phyloP scores from a whole-genome alignment of 1,140 invertebrate species.

The Drosophila kikkawai region DNA sequence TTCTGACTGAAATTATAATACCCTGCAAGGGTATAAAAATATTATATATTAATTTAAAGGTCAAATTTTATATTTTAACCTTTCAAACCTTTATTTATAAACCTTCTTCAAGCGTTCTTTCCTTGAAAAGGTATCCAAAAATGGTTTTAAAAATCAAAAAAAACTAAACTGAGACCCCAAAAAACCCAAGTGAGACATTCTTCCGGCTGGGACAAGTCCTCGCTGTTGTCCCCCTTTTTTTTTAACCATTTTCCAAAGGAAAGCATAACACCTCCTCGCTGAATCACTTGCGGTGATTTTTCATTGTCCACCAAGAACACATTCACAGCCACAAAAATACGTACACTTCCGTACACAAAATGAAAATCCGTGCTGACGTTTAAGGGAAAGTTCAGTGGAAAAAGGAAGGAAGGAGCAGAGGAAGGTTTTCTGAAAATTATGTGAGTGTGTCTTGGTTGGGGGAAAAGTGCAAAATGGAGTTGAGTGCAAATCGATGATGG shows the following conservation, averaged over 20 bases:
- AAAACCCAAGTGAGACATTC: slow-evolving; percentile 73
- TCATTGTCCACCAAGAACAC: slow-evolving; percentile 75
- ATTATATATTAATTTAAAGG: neutral
- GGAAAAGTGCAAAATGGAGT: slow-evolving; percentile 80
- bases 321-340: slow-evolving; percentile 59
- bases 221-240: neutral
- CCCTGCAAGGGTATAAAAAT: too few relatives aligned
- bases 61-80: neutral
- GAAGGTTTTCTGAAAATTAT: slow-evolving; percentile 57
- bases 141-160: neutral
- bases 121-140: neutral
- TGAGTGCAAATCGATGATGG: slow-evolving; percentile 79
- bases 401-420: neutral
- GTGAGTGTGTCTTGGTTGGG: slow-evolving; percentile 46
- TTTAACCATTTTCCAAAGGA: neutral
- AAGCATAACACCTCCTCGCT: neutral
- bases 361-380: slow-evolving; percentile 72
- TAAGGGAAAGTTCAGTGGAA: neutral
- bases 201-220: slow-evolving; percentile 49
- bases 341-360: slow-evolving; percentile 47
- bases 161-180: slow-evolving; percentile 6
- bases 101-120: neutral
- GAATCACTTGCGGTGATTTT: slow-evolving; percentile 71
- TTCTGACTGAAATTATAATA: too few relatives aligned
- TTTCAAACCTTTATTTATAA: neutral